Base-by-base conservation (phyloP, 2,888 invertebrate species). In the Euzetes globulus region DNA sequence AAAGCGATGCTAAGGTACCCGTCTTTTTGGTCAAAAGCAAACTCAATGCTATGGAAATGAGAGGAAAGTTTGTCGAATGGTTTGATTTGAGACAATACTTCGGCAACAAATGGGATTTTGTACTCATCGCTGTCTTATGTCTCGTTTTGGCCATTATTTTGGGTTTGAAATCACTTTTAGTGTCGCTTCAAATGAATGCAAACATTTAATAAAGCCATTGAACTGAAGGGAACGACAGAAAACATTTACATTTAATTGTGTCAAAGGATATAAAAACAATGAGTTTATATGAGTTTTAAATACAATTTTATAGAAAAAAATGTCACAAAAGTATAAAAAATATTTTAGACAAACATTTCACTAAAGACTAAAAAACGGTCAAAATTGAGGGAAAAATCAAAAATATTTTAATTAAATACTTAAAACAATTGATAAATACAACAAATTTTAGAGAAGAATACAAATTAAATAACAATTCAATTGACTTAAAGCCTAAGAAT, bases 81-180 rank as follows among this genome's bases (percentile, higher is more conserved):
- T 13, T 65, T 17, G 37, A 68, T 33, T 50, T 55, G 17, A 89
- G 90, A 79, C 88, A 89, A 74, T 83, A 88, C 70, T 85, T 93
- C 72, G 88, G 91, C 19, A 89, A 91, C 50, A 92, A 95, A 83
- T 97, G 96, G 96, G 97, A 97, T 85, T 85, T 96, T 72, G 95
- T 93, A 84, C 86, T 94, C 80, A 91, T 96, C 79, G 33, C 33
- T 6, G 33, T 33, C 33, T 33, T 33, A 7, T 4, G 5, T 33
- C 91, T 92, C 29, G 84, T 88, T 65, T 85, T 96, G 37, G 88
- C 91, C 7, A 88, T 91, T n/a, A 84, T 93, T 19, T 85, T 97
- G 70, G 93, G 91, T 37, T 85, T 90, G 33, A 7, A 33, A 6
- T 33, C 7, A 7, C 4, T 33, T 33, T 33, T 6, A 33, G 7